Base-by-base conservation (phyloP, 2,888 invertebrate genomes). In the Lypha dubia region DNA sequence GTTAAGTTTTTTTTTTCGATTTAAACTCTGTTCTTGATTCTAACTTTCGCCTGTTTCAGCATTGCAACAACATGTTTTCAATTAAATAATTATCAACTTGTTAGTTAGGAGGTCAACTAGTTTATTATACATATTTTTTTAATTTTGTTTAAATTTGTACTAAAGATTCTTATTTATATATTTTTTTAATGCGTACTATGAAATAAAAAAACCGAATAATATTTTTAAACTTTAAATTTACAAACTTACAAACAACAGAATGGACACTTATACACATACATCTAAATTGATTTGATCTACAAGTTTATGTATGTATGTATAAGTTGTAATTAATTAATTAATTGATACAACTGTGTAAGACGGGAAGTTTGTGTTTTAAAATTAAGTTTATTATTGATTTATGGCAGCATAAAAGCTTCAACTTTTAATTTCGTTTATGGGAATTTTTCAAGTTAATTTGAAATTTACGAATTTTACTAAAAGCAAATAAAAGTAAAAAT, bases 101-200 rank as follows among this genome's bases (percentile, higher is more conserved):
- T 84, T 80, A 76, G 49, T 84, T 80, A 76, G 79, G 77, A 84
- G 84, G 84, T 84, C 81, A 84, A 81, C 84, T 70, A 60, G 84
- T 84, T 81, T 53, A 51, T 71, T 56, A 51, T 15, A n/a, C n/a
- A n/a, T 17, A 1, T 24, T 13, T 58, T 6, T 58, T 28, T 68
- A 6, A 24, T 41, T 49, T 49, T 60, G 3, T 38, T 1, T 68
- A 38, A 53, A 56, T 56, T 24, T 70, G 24, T 56, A 28, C 24
- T 56, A 28, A 2, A 17, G 6, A 17, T 32, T 32, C 17, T 46
- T 65, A 28, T 28, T 28, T 28, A 4, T 28, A n/a, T 28, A 17
- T 5, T 5, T 28, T 46, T 17, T 44, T 28, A 56, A 28, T 46
- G 60, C 73, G 60, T 73, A 46, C 4, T 38, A 11, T 38, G 38